Evolutionary conservation across 2,888 invertebrate species (phyloP), one percentile per base, ranked within the genome.

Genomic region (Lamellibrachia satsuma): DNA sequence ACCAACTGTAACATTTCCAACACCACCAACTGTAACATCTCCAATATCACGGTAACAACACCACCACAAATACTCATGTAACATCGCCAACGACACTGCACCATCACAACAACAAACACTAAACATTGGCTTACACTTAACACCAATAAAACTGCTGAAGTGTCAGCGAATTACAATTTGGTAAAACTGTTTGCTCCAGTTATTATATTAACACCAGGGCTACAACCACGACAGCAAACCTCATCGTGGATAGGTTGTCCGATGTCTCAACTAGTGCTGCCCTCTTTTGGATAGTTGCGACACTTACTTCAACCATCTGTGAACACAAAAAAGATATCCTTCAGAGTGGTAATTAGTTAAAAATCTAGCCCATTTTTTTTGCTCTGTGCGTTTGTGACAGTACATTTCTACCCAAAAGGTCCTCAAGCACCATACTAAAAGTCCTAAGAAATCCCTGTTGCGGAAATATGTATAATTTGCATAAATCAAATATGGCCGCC

Each of bases 91-190:
- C 75, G n/a, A 15, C 2, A 75, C 22, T 22, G 75, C 75, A 75
- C 22, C 75, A 15, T 6, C 75, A 75, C 75, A 75, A 15, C n/a
- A 75, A 75, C n/a, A 75, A 75, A 75, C 75, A 75, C 75, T 75
- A 57, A 75, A 22, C n/a, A 75, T 22, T 75, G 22, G n/a, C 75
- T 75, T 22, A 75, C 75, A 75, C 22, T n/a, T 75, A n/a, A 75
- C n/a, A 22, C 75, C 75, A 75, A 75, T 75, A 75, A 75, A 75
- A 75, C 75, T 75, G 75, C 75, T 75, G 75, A 75, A 75, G 22
- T 75, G 75, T 60, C 60, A 60, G 9, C 60, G 60, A 6, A 75
- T 39, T n/a, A 75, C 75, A 75, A 22, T 4, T 22, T 75, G 75
- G n/a, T 22, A 75, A 75, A 11, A 75, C 75, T 75, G 75, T 75